These are phyloP conservation scores for Crypturellus undulatus DNA, from an alignment of 2,113 vertebrate species.

Conservation along the genomic window DNA sequence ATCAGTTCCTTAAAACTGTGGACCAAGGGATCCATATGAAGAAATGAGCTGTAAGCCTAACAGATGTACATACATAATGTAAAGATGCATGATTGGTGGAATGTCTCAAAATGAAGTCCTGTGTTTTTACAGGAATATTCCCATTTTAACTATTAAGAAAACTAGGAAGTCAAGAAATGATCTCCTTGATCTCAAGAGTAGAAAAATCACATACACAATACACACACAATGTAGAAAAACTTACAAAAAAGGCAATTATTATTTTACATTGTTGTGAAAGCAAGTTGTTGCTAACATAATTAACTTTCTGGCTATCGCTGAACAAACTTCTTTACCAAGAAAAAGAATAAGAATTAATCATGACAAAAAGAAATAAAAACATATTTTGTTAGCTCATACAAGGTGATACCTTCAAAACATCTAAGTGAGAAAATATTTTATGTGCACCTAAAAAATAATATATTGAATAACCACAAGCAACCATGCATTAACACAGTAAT, in stretches of 20 bases:
- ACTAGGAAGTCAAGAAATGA: not conserved
- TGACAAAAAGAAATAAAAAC: not conserved
- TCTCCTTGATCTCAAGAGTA: not conserved
- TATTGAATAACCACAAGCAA: not conserved
- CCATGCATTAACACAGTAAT: not conserved
- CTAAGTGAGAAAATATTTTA: not conserved
- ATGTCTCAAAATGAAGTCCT: not conserved
- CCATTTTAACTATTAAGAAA: not conserved
- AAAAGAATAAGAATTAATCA: not conserved
- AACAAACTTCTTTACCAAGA: not conserved
- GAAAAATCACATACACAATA: not conserved
- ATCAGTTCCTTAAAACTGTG: not conserved
- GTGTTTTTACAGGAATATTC: not conserved
- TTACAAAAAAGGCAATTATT: not conserved
- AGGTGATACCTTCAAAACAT: not conserved
- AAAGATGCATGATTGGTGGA: not conserved
- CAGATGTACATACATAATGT: not conserved
- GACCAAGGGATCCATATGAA: not conserved
- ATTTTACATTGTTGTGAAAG: not conserved
- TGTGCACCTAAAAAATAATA: accelerated
- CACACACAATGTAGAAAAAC: not conserved
- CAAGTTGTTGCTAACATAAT: not conserved
- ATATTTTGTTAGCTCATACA: not conserved
- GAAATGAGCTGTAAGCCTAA: not conserved
- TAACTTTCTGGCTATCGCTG: not conserved